Evolutionary conservation across 2,113 vertebrate species (phyloP).

Genomic region (Indri indri): DNA sequence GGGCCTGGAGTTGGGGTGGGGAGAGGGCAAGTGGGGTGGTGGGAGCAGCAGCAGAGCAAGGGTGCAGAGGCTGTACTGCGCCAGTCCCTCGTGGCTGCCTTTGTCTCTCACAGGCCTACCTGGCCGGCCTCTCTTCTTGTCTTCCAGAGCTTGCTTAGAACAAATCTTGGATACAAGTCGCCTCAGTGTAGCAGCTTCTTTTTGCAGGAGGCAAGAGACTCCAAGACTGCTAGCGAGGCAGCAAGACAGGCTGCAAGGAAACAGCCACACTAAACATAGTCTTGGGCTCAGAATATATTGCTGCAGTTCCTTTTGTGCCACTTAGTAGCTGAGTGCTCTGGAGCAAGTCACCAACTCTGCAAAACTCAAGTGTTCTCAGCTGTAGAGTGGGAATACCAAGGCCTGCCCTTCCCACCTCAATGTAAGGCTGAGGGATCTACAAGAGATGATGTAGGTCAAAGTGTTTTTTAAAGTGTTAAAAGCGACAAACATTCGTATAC

Average conservation of each 20-base stretch:
- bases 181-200: slow-evolving; percentile 22
- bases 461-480: background rate
- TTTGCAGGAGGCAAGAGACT: slow-evolving; percentile 19
- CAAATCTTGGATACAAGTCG: background rate
- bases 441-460: accelerated
- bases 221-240: background rate
- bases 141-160: background rate
- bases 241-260: background rate
- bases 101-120: background rate
- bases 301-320: background rate
- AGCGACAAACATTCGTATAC: background rate
- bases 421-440: background rate
- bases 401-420: too few species aligned
- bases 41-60: slow-evolving; percentile 55
- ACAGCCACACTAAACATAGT: background rate
- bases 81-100: background rate
- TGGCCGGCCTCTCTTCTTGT: background rate
- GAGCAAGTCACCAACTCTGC: background rate
- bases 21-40: slow-evolving; percentile 38
- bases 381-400: background rate
- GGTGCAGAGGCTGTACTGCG: slow-evolving; percentile 47
- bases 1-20: background rate
- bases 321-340: background rate
- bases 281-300: background rate
- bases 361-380: background rate